A percentile compares a stretch with the other conserved stretches of the same genome.
These are phyloP conservation scores for Pseudonaja textilis DNA, from an alignment of 2,113 vertebrate species.

Conservation along the genomic window DNA sequence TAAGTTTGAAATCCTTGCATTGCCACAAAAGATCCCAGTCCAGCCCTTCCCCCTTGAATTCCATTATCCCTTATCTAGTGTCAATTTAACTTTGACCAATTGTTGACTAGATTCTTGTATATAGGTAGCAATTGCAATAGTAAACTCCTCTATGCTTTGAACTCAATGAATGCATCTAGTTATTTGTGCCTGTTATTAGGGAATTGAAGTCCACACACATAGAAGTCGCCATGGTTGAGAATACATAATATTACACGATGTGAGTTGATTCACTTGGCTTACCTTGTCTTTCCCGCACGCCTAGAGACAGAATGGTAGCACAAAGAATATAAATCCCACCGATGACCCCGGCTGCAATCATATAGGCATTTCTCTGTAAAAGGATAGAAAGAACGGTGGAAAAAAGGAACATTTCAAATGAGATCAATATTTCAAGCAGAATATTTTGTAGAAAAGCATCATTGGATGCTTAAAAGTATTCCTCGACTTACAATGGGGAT, in stretches of 20 bases:
- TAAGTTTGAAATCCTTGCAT: background rate
- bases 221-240: background rate
- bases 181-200: background rate
- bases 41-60: too few relatives aligned
- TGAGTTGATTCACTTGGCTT: slow-evolving; percentile 17
- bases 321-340: slow-evolving; percentile 85
- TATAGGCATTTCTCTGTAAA: slow-evolving; percentile 81
- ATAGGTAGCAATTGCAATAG: background rate
- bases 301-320: slow-evolving; percentile 76
- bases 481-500: background rate
- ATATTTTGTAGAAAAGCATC: background rate
- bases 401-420: background rate
- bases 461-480: background rate
- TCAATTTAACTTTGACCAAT: background rate
- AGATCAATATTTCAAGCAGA: background rate
- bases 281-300: slow-evolving; percentile 87
- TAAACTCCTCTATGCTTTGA: background rate
- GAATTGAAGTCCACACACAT: background rate
- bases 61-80: background rate
- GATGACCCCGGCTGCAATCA: slow-evolving; percentile 87
- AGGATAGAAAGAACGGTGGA: background rate
- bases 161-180: background rate
- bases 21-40: background rate
- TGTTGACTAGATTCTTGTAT: background rate
- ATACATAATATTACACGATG: background rate